Base-by-base conservation (phyloP, 1,140 invertebrate species). In the Monochamus saltuarius region DNA sequence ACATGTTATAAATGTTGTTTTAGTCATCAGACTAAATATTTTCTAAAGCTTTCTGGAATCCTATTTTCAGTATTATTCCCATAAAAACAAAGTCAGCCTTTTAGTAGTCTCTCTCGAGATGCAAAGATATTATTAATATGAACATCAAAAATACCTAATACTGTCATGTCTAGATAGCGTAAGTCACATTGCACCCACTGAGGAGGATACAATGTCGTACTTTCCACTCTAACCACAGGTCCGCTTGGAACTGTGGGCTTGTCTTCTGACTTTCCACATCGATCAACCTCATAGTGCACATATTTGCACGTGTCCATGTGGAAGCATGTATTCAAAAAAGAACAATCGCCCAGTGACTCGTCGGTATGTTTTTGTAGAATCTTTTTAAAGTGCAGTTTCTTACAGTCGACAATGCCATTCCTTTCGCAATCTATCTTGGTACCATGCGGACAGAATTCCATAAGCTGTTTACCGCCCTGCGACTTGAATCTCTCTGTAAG, bases 281-380 rank as follows among this genome's bases (percentile, higher is more conserved):
- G 81, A 75, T 96, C 93, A 1, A 97, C 92, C 80, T 95, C 90
- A 75, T 96, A 97, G 77, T 96, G 94, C 17, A 97, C 93, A 81
- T 95, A 96, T 78, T 98, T 98, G 85, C 96, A 98, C 46, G 91
- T 95, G 67, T 98, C 95, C 95, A 99, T 98, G 74, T 99, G 96
- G 74, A 98, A 99, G 76, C 96, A 98, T 0, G 96, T 99, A 74
- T 99, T 98, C 0, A 98, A 82, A 78, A 98, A 98, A 40, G 95
- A 98, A 77, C 96, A 98, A 75, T 98, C 96, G 0, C 96, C 96
- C 6, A 98, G 81, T 0, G 91, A 87, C 78, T 98, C 95, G 77
- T 98, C 97, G 0, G 97, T 99, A 75, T 98, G 96, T 60, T 87
- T 85, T 76, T 98, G 94, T 62, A 98, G 96, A 58, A 98, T 98